phyloP scores from a whole-genome alignment of 1,140 invertebrate genomes.

The Lerema accius region DNA sequence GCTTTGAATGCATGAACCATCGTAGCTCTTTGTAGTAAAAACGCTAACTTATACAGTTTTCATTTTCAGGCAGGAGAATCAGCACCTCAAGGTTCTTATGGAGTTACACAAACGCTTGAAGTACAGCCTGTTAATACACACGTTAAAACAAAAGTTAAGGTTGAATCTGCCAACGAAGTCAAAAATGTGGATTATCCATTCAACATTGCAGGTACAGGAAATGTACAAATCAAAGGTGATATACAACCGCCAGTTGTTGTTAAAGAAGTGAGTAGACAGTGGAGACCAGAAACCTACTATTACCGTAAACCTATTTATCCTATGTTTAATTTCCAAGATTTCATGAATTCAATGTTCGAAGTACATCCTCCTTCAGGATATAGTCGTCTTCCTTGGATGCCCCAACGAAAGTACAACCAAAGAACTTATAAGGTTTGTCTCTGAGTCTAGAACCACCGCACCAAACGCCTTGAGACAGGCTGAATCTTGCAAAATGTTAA shows the following conservation, averaged over 20 bases:
- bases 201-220: slow-evolving; percentile 28
- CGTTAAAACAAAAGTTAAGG: slow-evolving; percentile 54
- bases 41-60: not conserved
- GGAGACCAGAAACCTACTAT: slow-evolving; percentile 27
- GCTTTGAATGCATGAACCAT: not conserved
- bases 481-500: slow-evolving; percentile 28
- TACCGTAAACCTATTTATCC: slow-evolving; percentile 26
- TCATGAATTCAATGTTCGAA: slow-evolving; percentile 46
- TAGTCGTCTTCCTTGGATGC: slow-evolving; percentile 30
- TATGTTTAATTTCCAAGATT: slow-evolving; percentile 39
- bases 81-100: slow-evolving; percentile 46
- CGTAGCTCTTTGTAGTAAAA: no score
- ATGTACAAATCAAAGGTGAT: slow-evolving; percentile 45
- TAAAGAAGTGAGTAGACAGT: slow-evolving; percentile 69
- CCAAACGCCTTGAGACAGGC: slow-evolving; percentile 51
- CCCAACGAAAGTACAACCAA: slow-evolving; percentile 32
- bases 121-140: slow-evolving; percentile 44
- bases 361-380: slow-evolving; percentile 38
- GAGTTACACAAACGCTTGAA: slow-evolving; percentile 49
- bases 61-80: slow-evolving; percentile 59
- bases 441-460: slow-evolving; percentile 34
- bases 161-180: slow-evolving; percentile 58
- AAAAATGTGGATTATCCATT: slow-evolving; percentile 41
- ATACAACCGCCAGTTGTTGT: slow-evolving; percentile 52
- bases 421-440: slow-evolving; percentile 52